phyloP scores from a whole-genome alignment of 1,140 invertebrate species.

The Orius insidiosus region DNA sequence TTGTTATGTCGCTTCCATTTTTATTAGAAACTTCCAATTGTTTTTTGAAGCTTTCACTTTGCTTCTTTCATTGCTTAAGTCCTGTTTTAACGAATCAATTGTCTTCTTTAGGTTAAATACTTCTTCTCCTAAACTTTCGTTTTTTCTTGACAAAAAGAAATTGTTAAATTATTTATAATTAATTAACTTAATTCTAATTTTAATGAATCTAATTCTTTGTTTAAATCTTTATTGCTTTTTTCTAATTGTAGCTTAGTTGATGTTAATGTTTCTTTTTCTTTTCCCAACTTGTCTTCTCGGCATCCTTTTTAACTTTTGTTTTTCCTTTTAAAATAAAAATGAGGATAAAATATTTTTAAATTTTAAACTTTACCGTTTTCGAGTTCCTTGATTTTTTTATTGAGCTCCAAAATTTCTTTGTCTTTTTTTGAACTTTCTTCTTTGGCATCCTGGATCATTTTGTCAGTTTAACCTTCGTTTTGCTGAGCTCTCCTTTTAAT shows the following conservation, averaged over 20 bases:
- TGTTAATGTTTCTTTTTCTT: conserved; percentile 19
- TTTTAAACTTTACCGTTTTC: conserved; percentile 15
- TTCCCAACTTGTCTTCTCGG: conserved; percentile 17
- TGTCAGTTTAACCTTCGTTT: conserved; percentile 29
- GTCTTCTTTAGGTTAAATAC: conserved; percentile 12
- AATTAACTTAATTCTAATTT: conserved; percentile 25
- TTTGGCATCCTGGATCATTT: conserved; percentile 29
- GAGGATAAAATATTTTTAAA: background rate
- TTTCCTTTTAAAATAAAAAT: conserved; percentile 17
- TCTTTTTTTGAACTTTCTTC: conserved; percentile 32
- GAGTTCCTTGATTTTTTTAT: conserved; percentile 14
- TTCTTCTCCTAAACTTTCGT: conserved; percentile 10
- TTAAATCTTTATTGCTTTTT: conserved; percentile 26
- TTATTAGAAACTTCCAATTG: conserved; percentile 16
- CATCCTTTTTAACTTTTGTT: conserved; percentile 17
- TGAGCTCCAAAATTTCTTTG: conserved; percentile 29
- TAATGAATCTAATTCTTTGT: conserved; percentile 30
- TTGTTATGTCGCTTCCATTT: conserved; percentile 2
- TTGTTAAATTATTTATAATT: background rate
- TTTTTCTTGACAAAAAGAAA: conserved; percentile 6
- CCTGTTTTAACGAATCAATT: conserved; percentile 12
- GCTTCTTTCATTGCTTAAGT: conserved; percentile 15
- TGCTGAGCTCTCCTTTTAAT: conserved; percentile 26
- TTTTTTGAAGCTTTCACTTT: conserved; percentile 12
- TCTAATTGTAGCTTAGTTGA: conserved; percentile 25